These are phyloP conservation scores for Anastrepha obliqua DNA, from an alignment of 1,140 invertebrate species.

Conservation along the genomic window DNA sequence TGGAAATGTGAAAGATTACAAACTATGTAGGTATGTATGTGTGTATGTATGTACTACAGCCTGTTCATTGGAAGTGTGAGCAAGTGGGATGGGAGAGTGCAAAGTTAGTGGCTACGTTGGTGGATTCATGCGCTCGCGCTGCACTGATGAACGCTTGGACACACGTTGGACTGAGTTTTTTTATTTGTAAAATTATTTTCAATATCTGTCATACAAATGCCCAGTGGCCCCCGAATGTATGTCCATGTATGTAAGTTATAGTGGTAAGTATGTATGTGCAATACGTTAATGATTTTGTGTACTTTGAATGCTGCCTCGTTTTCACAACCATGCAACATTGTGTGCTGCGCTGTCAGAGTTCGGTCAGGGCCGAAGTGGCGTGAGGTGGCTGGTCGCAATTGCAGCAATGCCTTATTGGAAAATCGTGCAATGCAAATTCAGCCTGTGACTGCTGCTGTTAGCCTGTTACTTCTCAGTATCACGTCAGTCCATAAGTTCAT, in stretches of 20 bases:
- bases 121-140: neutral
- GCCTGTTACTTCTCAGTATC: constrained; percentile 26
- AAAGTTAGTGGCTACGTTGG: neutral
- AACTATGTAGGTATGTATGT: neutral
- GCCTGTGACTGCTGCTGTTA: neutral
- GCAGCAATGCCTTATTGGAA: neutral
- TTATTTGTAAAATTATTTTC: constrained; percentile 2
- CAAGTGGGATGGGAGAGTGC: neutral
- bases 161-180: neutral
- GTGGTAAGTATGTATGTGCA: neutral
- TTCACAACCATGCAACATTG: neutral
- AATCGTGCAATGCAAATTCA: constrained; percentile 26
- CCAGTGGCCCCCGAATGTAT: neutral
- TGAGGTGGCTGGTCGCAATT: neutral
- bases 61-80: neutral
- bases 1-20: neutral
- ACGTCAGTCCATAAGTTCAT: neutral
- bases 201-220: neutral
- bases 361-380: neutral
- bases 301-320: neutral
- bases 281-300: neutral
- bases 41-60: neutral
- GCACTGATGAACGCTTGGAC: neutral
- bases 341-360: constrained; percentile 2
- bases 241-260: neutral